Evolutionary conservation across 2,797 vertebrate genomes (phyloP).

Genomic region (Setipinna tenuifilis): DNA sequence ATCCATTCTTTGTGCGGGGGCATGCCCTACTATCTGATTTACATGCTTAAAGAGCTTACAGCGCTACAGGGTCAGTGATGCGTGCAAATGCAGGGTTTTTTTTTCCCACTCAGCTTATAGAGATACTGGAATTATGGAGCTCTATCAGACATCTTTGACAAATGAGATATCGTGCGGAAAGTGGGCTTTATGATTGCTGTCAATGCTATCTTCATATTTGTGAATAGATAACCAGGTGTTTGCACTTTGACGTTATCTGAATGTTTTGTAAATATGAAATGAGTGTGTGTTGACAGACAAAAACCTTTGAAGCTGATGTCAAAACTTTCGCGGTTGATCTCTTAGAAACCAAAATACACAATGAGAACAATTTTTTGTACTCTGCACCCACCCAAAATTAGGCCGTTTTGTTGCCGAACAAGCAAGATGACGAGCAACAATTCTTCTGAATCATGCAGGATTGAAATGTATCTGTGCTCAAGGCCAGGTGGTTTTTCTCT

Average conservation of each 20-base stretch:
- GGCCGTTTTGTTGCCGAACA: too few relatives aligned
- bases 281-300: background rate
- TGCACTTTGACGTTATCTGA: background rate
- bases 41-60: slow-evolving; percentile 34
- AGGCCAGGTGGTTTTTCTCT: background rate
- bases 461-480: background rate
- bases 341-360: background rate
- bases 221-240: background rate
- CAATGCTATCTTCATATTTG: background rate
- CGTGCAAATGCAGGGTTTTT: background rate
- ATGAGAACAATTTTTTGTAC: background rate
- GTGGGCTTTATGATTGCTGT: background rate
- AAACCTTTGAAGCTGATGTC: too few relatives aligned
- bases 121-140: background rate
- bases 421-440: too few relatives aligned
- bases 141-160: background rate
- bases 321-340: background rate
- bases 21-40: slow-evolving; percentile 34
- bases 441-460: too few relatives aligned
- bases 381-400: too few relatives aligned
- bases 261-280: background rate
- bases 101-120: background rate
- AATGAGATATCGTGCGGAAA: background rate
- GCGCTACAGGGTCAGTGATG: background rate
- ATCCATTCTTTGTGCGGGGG: background rate